phyloP scores from a whole-genome alignment of 2,888 invertebrate genomes.

The Hydraecia micacea region DNA sequence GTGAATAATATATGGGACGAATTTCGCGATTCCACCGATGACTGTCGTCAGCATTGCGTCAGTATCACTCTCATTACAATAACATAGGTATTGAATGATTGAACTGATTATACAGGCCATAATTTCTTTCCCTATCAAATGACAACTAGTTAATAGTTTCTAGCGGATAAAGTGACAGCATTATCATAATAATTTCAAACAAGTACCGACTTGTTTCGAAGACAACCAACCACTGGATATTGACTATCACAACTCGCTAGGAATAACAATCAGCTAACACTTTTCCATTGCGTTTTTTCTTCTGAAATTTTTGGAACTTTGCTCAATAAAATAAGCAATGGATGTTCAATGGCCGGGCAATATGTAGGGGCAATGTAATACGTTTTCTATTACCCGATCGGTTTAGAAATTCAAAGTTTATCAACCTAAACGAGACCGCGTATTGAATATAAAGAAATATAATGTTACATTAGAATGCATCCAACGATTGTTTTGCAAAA shows the following conservation, averaged over 20 bases:
- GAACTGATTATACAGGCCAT: neutral
- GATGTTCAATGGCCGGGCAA: slow-evolving; percentile 2
- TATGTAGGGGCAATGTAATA: slow-evolving; percentile 45
- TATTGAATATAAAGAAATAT: slow-evolving; percentile 55
- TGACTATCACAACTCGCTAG: slow-evolving; percentile 37
- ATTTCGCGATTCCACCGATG: slow-evolving; percentile 80
- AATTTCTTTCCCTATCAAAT: neutral
- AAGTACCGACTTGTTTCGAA: slow-evolving; percentile 47
- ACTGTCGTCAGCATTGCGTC: slow-evolving; percentile 74
- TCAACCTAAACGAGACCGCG: slow-evolving; percentile 51
- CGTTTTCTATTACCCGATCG: slow-evolving; percentile 57
- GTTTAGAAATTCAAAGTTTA: slow-evolving; percentile 63
- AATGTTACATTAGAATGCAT: slow-evolving; percentile 56
- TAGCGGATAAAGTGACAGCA: slow-evolving; percentile 15
- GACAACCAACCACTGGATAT: slow-evolving; percentile 44
- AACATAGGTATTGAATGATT: slow-evolving; percentile 28
- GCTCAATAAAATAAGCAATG: slow-evolving; percentile 26
- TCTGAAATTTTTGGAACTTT: neutral
- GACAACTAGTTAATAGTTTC: slow-evolving; percentile 8
- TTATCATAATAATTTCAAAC: slow-evolving; percentile 42
- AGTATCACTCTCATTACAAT: slow-evolving; percentile 47
- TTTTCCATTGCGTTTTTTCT: slow-evolving; percentile 28
- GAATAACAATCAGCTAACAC: slow-evolving; percentile 45
- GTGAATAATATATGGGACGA: slow-evolving; percentile 88
- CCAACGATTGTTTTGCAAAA: slow-evolving; percentile 52